Evolutionary conservation across 2,797 vertebrate species (phyloP).

Genomic region (Molothrus ater): DNA sequence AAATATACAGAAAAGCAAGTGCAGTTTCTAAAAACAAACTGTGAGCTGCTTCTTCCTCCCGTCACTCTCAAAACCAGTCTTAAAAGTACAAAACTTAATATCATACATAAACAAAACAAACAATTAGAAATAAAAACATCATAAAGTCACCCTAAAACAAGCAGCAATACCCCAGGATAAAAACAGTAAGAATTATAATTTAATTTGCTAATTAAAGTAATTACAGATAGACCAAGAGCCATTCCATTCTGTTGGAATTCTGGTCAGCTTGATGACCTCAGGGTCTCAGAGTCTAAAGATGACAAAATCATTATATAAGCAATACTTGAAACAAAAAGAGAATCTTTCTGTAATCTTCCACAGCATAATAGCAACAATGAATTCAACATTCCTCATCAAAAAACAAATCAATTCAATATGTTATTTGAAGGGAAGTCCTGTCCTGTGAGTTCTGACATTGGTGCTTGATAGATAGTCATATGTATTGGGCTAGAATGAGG

Average conservation of each 20-base stretch:
- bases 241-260: not conserved
- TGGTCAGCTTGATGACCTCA: not conserved
- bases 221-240: not conserved
- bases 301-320: not conserved
- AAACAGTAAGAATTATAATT: not conserved
- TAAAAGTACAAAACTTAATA: not conserved
- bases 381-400: not conserved
- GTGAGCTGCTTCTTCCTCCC: accelerated
- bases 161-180: not conserved
- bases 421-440: not conserved
- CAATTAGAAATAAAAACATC: not conserved
- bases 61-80: not conserved
- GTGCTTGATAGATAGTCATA: accelerated
- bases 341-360: not conserved
- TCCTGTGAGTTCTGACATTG: not conserved
- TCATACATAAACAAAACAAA: not conserved
- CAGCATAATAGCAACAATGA: not conserved
- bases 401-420: not conserved
- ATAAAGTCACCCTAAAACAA: not conserved
- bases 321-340: not conserved
- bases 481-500: not conserved
- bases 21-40: not conserved
- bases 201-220: not conserved
- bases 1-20: not conserved
- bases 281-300: not conserved